Base-by-base conservation (phyloP, 2,797 vertebrate genomes). In the Lycodopsis pacificus region DNA sequence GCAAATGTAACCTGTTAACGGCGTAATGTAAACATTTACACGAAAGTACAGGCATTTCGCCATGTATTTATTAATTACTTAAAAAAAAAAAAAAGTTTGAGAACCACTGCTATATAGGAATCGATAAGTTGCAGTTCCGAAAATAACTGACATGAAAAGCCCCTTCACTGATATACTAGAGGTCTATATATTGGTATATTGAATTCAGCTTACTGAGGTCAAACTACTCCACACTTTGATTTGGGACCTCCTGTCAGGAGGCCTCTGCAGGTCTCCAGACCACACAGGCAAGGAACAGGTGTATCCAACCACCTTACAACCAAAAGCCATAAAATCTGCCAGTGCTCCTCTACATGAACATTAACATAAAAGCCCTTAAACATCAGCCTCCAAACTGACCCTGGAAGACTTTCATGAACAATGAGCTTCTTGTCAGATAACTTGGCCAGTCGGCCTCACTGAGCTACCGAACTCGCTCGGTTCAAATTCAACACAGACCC, bases 241-340 rank as follows among this genome's bases (percentile, higher is more conserved):
- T 51, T 65, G 27, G 22, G 40, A 49, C 22, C 40, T 56, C 19
- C 2, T 56, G 34, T 25, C 5, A 27, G 69, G 61, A 70, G 57
- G 42, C 38, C 32, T 22, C 40, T 25, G 15, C 6, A 54, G 27
- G 30, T 72, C 38, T 57, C 42, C 10, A 58, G 64, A 77, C 65
- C 38, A 54, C 46, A 57, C 51, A 58, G 22, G 17, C 36, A n/a
- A 15, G 34, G 17, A 1, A 12, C 38, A 2, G 7, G 4, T 53
- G 46, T 46, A 57, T 27, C 32, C 4, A 8, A 49, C 58, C 22
- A 46, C 19, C n/a, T 59, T 40, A 66, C 22, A 38, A 57, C 34
- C 12, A 79, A 54, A 80, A 69, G 30, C 74, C 20, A 51, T 49
- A 34, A 19, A 19, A 69, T 34, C 53, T 56, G 40, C 32, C 34